Base-by-base conservation (phyloP, 2,888 invertebrate species). In the Volucella inanis region DNA sequence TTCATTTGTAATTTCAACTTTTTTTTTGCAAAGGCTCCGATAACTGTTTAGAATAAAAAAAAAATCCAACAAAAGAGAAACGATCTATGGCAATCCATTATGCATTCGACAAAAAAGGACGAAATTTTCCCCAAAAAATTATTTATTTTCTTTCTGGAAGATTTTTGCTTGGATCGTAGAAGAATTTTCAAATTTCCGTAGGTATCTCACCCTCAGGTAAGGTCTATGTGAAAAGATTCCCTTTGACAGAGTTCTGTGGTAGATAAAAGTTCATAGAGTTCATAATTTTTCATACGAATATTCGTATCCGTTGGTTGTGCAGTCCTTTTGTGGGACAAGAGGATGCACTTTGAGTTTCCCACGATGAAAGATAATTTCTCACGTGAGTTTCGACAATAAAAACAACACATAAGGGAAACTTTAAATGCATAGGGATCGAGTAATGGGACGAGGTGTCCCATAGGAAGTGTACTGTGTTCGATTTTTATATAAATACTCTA, bases 321-420 rank as follows among this genome's bases (percentile, higher is more conserved):
- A 81, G 76, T 85, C 81, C 59, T 68, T 77, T 85, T 57, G 76
- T 81, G 62, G 85, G 81, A 85, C 85, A 81, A 81, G 81, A 85
- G 85, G 85, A 85, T 85, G 85, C 85, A 85, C 81, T 81, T 77
- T 72, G 72, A 77, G 68, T 81, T 85, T 85, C 85, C 85, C 85
- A 85, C 85, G 85, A 85, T 74, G 68, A 67, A 38, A 72, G 47
- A 76, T 18, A 72, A 47, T 50, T 77, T 76, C 81, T 81, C 81
- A 85, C 85, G 85, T 85, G 85, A 72, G 67, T 62, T 72, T 72
- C 49, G 9, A 9, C 8, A 57, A 61, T 43, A 61, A 71, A 41
- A 77, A 72, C 50, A 76, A 76, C 75, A 76, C 75, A 83, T 62
- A 65, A 76, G 72, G 72, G 45, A 68, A 81, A 81, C 57, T 80